phyloP scores from a whole-genome alignment of 2,888 invertebrate genomes.

The Drosophila recens region DNA sequence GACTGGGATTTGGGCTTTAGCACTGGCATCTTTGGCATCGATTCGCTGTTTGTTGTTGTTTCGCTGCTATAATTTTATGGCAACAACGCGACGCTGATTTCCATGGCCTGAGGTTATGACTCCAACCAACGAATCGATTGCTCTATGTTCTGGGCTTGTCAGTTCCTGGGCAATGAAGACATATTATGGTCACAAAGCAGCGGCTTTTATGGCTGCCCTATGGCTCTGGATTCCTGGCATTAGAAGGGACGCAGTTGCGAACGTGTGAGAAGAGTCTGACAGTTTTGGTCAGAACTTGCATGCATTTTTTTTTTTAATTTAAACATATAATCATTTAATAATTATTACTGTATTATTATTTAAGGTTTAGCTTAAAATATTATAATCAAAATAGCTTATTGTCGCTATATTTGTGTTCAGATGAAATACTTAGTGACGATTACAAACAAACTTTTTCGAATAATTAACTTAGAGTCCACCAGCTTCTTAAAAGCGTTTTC shows the following conservation, averaged over 20 bases:
- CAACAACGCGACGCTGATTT: conserved; percentile 60
- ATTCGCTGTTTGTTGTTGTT: conserved; percentile 51
- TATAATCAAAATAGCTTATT: no score
- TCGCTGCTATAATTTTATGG: conserved; percentile 55
- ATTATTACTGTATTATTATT: no score
- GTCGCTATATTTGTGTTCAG: no score
- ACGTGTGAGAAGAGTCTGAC: neutral
- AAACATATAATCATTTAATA: no score
- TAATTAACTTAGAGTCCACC: no score
- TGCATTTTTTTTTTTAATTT: no score
- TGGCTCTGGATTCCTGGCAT: conserved; percentile 23
- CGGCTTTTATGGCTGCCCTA: conserved; percentile 23
- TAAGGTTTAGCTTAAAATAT: no score
- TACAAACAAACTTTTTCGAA: no score
- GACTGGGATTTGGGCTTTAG: conserved; percentile 4
- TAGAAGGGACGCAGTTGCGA: conserved; percentile 18
- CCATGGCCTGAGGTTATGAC: conserved; percentile 53
- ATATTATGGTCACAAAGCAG: conserved; percentile 38
- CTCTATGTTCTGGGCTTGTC: conserved; percentile 37
- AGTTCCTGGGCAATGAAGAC: conserved; percentile 54
- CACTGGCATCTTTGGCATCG: conserved; percentile 43
- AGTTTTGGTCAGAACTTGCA: no score
- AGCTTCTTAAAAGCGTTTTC: no score
- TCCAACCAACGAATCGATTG: conserved; percentile 36
- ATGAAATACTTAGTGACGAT: no score